These are phyloP conservation scores for Ptychadena robeensis DNA, from an alignment of 2,797 vertebrate genomes.

Conservation along the genomic window DNA sequence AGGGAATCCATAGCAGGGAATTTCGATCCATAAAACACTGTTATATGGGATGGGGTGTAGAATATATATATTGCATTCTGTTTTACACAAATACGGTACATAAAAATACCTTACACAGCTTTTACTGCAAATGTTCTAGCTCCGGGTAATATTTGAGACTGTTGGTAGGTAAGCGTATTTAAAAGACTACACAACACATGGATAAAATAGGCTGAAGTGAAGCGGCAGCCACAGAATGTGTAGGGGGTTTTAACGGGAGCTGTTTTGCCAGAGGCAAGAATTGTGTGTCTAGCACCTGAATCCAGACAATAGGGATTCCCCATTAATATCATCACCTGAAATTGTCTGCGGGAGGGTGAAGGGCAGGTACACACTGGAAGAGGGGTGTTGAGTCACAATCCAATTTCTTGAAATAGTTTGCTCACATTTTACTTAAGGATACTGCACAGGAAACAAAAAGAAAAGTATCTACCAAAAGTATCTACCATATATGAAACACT, in stretches of 20 bases:
- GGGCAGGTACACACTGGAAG: neutral
- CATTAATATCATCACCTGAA: conserved; percentile 33
- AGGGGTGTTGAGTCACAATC: neutral
- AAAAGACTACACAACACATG: neutral
- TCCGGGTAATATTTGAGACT: neutral
- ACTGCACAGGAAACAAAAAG: no score
- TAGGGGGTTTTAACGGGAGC: neutral
- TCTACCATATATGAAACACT: no score
- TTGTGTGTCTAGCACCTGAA: neutral
- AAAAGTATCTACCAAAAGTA: no score
- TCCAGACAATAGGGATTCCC: conserved; percentile 44
- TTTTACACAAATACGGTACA: no score
- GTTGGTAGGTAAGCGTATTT: neutral
- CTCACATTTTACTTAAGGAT: no score
- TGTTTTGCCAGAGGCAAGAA: conserved; percentile 40
- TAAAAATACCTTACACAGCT: neutral
- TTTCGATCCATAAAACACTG: no score
- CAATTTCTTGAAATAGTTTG: no score
- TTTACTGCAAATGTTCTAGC: neutral
- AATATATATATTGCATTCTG: no score
- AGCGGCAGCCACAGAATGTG: neutral
- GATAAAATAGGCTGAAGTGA: neutral
- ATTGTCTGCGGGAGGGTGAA: neutral
- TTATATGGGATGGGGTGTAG: no score
- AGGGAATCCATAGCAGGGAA: no score